Base-by-base conservation (phyloP, 2,888 invertebrate species). In the Clivina fossor region DNA sequence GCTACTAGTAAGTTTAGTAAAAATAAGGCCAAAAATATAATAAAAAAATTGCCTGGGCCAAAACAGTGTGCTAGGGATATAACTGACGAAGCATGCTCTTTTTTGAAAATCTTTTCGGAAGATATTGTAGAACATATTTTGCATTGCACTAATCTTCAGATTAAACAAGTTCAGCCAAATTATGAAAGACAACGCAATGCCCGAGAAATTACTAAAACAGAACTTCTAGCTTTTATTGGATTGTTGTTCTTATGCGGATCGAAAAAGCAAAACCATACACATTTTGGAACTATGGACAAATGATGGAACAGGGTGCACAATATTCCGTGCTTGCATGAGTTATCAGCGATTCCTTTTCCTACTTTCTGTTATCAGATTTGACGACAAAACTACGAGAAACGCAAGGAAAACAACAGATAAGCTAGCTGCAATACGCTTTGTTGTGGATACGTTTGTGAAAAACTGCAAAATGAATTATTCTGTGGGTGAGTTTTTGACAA, bases 221-320 rank as follows among this genome's bases (percentile, higher is more conserved):
- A 65, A 59, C 41, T 62, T 7, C 37, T 59, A 28, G 63, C 61
- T 19, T 62, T 65, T 48, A 32, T 62, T 7, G 60, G 62, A 11
- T 54, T 61, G 20, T 47, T 62, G 26, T 28, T 62, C 16, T 40
- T 62, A 43, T 32, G 61, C 9, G 64, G 61, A 44, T 11, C 4
- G 11, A 63, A 62, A 40, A 61, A 61, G 50, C 57, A 58, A 47
- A 63, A 59, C 40, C 64, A 63, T 44, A 61, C 62, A 7, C 47
- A 61, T 54, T 61, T 63, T 61, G 8, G 63, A 64, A 51, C 49
- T 64, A n/a, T 63, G 61, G 61, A 56, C 51, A 40, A 56, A 22
- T 28, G 63, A 59, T 56, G 63, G 59, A 13, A 62, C 62, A 19
- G 61, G 61, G 26, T 58, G 47, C 24, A 61, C 61, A 46, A 62